These are phyloP conservation scores for Eugnorisma glareosa DNA, from an alignment of 2,888 invertebrate genomes.

Conservation along the genomic window DNA sequence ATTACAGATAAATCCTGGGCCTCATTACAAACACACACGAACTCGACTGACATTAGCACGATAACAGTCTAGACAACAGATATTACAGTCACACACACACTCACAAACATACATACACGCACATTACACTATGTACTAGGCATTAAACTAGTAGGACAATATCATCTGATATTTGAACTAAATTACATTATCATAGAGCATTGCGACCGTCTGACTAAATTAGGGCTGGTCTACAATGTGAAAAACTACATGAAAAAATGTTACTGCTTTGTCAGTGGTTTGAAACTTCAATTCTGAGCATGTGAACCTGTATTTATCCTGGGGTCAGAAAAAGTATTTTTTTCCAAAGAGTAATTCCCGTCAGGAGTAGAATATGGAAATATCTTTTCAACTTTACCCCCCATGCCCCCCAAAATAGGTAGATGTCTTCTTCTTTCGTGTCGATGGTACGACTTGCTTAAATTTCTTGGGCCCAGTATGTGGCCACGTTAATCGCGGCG, in stretches of 20 bases:
- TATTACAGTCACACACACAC: slow-evolving; percentile 16
- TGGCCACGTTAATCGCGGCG: too few species aligned
- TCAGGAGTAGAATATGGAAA: too few species aligned
- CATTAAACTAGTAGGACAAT: slow-evolving; percentile 40
- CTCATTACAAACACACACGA: slow-evolving; percentile 3
- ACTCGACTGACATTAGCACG: slow-evolving; percentile 14
- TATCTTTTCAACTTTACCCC: too few species aligned
- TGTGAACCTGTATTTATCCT: too few species aligned
- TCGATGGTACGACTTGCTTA: too few species aligned
- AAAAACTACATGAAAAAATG: background rate
- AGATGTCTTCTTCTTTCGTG: too few species aligned
- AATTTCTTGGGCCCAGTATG: too few species aligned
- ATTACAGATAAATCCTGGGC: background rate
- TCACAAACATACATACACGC: background rate
- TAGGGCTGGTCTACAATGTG: slow-evolving; percentile 28
- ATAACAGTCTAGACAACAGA: slow-evolving; percentile 29
- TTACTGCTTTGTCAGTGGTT: too few species aligned
- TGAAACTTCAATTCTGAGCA: too few species aligned
- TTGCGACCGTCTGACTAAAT: slow-evolving; percentile 17
- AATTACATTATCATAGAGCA: slow-evolving; percentile 58
- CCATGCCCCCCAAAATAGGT: too few species aligned
- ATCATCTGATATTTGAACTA: slow-evolving; percentile 63
- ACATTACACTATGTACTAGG: slow-evolving; percentile 43
- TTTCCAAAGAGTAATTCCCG: too few species aligned
- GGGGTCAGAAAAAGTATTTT: too few species aligned